Conservation (phyloP, 2,113 vertebrate genomes). For the Melanerpes formicivorus region DNA sequence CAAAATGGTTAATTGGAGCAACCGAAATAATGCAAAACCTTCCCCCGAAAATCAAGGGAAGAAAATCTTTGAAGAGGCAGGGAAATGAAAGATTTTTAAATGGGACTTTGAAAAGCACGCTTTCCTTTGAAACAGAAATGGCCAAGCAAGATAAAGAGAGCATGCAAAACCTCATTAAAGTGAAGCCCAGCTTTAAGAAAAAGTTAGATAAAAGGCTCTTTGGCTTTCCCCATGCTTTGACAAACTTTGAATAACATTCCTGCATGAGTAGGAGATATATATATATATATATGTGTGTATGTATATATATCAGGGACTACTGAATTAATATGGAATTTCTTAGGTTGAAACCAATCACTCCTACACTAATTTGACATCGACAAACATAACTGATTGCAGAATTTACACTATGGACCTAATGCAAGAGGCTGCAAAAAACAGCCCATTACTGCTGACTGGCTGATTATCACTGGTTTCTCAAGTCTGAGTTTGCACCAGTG, state of each 20-base stretch:
- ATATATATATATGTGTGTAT: too few relatives aligned
- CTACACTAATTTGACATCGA: neutral
- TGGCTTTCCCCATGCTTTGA: neutral
- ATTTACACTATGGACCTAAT: neutral
- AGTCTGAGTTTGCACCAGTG: neutral
- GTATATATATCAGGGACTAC: neutral
- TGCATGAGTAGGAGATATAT: neutral
- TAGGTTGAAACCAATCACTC: neutral
- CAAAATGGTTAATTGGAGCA: fast-evolving
- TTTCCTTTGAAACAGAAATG: neutral
- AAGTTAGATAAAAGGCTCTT: neutral
- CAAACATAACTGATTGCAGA: neutral
- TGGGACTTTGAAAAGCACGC: neutral
- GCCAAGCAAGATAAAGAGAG: neutral
- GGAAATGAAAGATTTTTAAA: neutral
- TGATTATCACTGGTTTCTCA: neutral
- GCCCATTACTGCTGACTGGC: neutral
- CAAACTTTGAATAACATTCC: neutral
- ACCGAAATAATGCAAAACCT: neutral
- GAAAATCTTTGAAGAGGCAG: neutral
- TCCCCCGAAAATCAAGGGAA: neutral
- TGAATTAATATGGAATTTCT: neutral
- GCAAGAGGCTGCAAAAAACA: neutral
- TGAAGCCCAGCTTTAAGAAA: neutral
- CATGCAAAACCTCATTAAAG: neutral